Percentiles rank a stretch among this genome's conserved stretches.
Conservation (phyloP, 1,140 invertebrate genomes). For the Phthorimaea operculella region DNA sequence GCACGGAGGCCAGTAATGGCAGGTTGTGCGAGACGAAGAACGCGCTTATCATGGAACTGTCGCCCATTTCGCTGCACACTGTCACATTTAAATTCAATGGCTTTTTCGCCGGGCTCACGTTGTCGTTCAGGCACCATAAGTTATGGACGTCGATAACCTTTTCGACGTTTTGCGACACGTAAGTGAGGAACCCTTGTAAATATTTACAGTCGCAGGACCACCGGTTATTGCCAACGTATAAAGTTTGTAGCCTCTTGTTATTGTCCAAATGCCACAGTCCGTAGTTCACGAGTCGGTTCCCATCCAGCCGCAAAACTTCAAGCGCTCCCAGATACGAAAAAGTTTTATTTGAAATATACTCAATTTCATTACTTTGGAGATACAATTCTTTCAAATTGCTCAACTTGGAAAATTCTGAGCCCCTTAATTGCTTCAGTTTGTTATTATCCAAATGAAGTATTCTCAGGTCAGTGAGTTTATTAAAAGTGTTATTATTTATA, state of each 20-base stretch:
- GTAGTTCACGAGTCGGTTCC: conserved; percentile 82
- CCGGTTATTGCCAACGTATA: conserved; percentile 77
- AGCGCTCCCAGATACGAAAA: conserved; percentile 80
- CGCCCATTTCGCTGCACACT: conserved; percentile 73
- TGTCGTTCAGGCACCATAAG: conserved; percentile 74
- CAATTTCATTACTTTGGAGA: conserved; percentile 85
- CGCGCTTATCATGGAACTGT: conserved; percentile 74
- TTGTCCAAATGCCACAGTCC: conserved; percentile 81
- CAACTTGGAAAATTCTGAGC: conserved; percentile 86
- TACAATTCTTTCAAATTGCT: conserved; percentile 84
- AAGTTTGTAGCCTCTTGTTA: conserved; percentile 71
- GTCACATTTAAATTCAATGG: conserved; percentile 75
- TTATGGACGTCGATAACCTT: conserved; percentile 76
- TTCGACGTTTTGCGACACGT: conserved; percentile 76
- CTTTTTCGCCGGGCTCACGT: conserved; percentile 71
- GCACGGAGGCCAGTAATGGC: conserved; percentile 77
- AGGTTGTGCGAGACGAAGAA: conserved; percentile 80
- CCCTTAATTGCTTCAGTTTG: conserved; percentile 77
- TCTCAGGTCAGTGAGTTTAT: conserved; percentile 80
- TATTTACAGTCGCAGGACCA: conserved; percentile 92
- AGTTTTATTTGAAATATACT: conserved; percentile 81
- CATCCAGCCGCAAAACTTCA: conserved; percentile 84
- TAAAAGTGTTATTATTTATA: conserved; percentile 90
- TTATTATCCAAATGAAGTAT: conserved; percentile 89
- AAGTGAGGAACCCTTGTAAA: conserved; percentile 78